Base-by-base conservation (phyloP, 1,140 invertebrate genomes). In the Zaprionus camerounensis region DNA sequence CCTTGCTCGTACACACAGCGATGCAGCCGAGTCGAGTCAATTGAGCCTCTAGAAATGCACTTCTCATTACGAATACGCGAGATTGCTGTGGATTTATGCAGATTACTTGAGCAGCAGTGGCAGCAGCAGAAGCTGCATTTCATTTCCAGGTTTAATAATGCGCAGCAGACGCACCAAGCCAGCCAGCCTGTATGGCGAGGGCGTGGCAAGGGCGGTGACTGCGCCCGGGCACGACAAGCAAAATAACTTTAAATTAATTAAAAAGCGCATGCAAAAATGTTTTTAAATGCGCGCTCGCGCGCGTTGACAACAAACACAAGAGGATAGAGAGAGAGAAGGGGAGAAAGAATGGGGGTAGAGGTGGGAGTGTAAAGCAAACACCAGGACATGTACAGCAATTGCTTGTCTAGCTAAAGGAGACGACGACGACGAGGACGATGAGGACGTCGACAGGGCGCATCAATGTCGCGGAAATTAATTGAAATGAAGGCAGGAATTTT, bases 231-330 rank as follows among this genome's bases (percentile, higher is more conserved):
- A 55, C 78, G 67, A 77, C 85, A 90, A 83, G 81, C 69, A 77
- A 90, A 88, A 88, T 88, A 88, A 88, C 85, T 90, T 88, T 88
- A 90, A 88, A 88, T 88, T 88, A 88, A 88, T 88, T 88, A 90
- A 88, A 88, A 88, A 88, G 85, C 85, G 85, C 78, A 72, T 78
- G 85, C 81, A 85, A 81, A 90, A 88, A 90, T 90, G 78, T 77
- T 90, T 88, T 88, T 76, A 76, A 80, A 77, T 84, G 66, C 24
- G 69, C 68, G 77, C 75, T 24, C 28, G 51, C 46, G 26, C 15
- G 36, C 69, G 58, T 58, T 86, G 76, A 82, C 82, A 86, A 82
- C 82, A 86, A 80, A 79, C 78, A 69, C 56, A 62, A 72, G 80
- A 34, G 15, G 7, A 15, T n/a, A 6, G 26, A 26, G 44, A 24